Evolutionary conservation across 2,888 invertebrate genomes (phyloP), one percentile per base, ranked within the genome.

Genomic region (Automeris io): DNA sequence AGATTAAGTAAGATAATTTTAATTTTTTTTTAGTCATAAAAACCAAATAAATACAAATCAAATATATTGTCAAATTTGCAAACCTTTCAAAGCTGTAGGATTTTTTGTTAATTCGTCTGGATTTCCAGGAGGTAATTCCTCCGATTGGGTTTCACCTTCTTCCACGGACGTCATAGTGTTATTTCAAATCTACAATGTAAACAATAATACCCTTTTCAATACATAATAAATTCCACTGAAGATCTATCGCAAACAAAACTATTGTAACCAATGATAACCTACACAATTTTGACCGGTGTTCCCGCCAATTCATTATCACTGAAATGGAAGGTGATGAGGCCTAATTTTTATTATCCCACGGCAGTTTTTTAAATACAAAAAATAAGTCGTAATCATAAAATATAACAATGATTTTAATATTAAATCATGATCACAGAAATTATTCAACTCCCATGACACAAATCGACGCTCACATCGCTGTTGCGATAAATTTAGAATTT

Each of bases 61-160:
- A n/a, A n/a, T n/a, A n/a, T n/a, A n/a, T 29, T 16, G 8, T 29
- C 4, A 13, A 29, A n/a, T 29, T 16, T 29, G 5, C 29, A 16
- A 16, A 91, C 91, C 89, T 89, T 89, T 90, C 33, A 91, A 82
- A 33, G 90, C 83, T 49, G 80, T 78, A 32, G 90, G 89, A 62
- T 91, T 89, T 68, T 91, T 91, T 18, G 90, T 83, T 34, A 91
- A 80, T 57, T 90, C 90, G 16, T 90, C 89, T 32, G 91, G 91
- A 61, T 91, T 82, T 43, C 83, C 86, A 35, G 68, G 55, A 19
- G 76, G 70, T 11, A 81, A 63, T 38, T 83, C 83, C 41, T 77
- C 80, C 7, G 70, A 39, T 35, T 70, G 53, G 26, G 70, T 51
- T 35, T 81, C 82, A 29, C 75, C 69, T 61, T 81, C 86, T 48